These are phyloP conservation scores for Cerceris rybyensis DNA, from an alignment of 2,888 invertebrate species.

Conservation along the genomic window DNA sequence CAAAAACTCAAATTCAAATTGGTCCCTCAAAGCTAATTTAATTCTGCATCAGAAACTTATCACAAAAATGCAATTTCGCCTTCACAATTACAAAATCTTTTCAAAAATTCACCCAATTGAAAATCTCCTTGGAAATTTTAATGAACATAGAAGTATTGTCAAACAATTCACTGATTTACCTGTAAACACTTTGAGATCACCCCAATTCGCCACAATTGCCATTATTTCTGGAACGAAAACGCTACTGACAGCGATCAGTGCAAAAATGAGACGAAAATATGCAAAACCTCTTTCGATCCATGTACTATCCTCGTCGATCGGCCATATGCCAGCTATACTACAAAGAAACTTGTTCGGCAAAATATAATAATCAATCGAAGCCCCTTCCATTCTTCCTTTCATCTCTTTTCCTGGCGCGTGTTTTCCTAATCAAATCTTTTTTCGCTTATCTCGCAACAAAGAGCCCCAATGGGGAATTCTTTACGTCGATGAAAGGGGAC, in stretches of 20 bases:
- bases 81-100: neutral
- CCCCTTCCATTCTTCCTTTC: neutral
- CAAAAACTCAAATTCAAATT: no score
- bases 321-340: conserved; percentile 50
- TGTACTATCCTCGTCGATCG: conserved; percentile 27
- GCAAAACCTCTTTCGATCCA: conserved; percentile 30
- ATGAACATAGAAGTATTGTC: no score
- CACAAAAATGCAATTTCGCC: no score
- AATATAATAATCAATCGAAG: conserved; percentile 53
- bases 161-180: conserved; percentile 33
- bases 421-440: neutral
- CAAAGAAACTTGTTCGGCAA: conserved; percentile 56
- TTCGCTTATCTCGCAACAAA: neutral
- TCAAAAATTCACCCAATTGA: neutral
- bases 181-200: conserved; percentile 49
- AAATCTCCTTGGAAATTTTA: neutral
- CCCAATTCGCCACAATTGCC: conserved; percentile 44
- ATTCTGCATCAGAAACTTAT: no score
- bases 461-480: conserved; percentile 12
- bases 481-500: conserved; percentile 1
- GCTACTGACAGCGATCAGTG: conserved; percentile 35
- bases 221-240: conserved; percentile 56
- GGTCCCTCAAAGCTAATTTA: no score
- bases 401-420: neutral
- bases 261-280: conserved; percentile 46